Conservation (phyloP, 2,113 vertebrate genomes). For the Mesembrinibis cayennensis region DNA sequence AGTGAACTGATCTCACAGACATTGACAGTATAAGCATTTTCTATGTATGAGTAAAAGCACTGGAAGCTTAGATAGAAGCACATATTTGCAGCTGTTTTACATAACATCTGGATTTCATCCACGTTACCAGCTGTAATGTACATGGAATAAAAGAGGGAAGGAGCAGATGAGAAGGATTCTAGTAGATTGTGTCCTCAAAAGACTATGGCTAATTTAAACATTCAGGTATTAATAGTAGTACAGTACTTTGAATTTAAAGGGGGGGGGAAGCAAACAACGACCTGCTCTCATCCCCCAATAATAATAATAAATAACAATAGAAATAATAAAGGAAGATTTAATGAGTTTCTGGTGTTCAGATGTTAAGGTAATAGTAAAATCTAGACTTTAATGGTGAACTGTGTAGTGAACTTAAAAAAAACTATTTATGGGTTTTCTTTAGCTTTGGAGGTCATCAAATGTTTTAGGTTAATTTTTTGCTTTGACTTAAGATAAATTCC, state of each 20-base stretch:
- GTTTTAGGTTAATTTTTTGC: not conserved
- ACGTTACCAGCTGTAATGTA: slow-evolving; percentile 46
- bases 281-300: not conserved
- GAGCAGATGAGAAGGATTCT: slow-evolving; percentile 42
- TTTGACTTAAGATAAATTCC: not conserved
- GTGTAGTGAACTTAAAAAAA: not conserved
- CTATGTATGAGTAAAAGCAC: slow-evolving; percentile 13
- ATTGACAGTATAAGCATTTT: slow-evolving; percentile 11
- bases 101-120: slow-evolving; percentile 63
- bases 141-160: slow-evolving; percentile 39
- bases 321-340: not conserved
- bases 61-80: slow-evolving; percentile 12
- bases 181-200: slow-evolving; percentile 42
- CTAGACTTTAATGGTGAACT: not conserved
- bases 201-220: slow-evolving; percentile 26
- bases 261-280: not conserved
- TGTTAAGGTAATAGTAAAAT: not conserved
- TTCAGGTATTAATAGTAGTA: not conserved
- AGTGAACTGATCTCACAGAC: not conserved
- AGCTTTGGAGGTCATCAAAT: not conserved
- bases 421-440: not conserved
- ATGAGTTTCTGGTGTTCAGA: not conserved
- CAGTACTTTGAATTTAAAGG: not conserved
- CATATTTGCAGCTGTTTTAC: slow-evolving; percentile 62
- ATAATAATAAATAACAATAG: not conserved